Conservation (phyloP, 2,888 invertebrate species). For the Erynnis tages region DNA sequence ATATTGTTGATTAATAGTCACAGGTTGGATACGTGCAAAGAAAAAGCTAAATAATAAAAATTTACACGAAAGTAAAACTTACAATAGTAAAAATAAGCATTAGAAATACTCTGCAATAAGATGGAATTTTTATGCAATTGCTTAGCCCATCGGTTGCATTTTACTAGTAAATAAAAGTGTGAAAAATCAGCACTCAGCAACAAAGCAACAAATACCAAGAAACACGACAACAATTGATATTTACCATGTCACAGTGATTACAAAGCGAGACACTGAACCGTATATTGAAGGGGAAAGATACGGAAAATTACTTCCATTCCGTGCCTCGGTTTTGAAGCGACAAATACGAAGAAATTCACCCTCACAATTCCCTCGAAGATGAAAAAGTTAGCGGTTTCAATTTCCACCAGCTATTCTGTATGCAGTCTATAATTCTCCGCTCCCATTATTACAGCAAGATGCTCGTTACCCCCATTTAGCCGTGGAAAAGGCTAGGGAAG, state of each 20-base stretch:
- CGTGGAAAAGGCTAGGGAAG: constrained; percentile 47
- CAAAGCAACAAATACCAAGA: not conserved
- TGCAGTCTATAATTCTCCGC: constrained; percentile 49
- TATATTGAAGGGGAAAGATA: constrained; percentile 21
- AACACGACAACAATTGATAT: not conserved
- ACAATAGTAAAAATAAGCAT: too few species aligned
- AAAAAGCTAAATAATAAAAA: too few species aligned
- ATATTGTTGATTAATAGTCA: too few species aligned
- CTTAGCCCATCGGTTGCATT: too few species aligned
- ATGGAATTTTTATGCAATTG: too few species aligned
- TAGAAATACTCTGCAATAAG: too few species aligned
- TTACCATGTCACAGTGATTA: constrained; percentile 2
- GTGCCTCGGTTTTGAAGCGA: constrained; percentile 17
- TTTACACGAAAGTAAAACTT: too few species aligned
- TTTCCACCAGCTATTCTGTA: constrained; percentile 54
- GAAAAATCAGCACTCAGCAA: not conserved
- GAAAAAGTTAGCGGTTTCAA: constrained; percentile 67
- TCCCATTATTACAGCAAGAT: constrained; percentile 63
- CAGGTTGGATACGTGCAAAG: too few species aligned
- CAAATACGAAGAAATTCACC: constrained; percentile 38
- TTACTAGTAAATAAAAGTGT: too few species aligned
- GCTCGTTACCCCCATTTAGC: constrained; percentile 66
- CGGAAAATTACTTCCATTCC: constrained; percentile 24
- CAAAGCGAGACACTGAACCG: constrained; percentile 9
- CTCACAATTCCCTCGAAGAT: constrained; percentile 48